Percentiles rank a stretch among this genome's conserved stretches.
Evolutionary conservation across 2,113 vertebrate genomes (phyloP).

Genomic region (Piaya cayana): DNA sequence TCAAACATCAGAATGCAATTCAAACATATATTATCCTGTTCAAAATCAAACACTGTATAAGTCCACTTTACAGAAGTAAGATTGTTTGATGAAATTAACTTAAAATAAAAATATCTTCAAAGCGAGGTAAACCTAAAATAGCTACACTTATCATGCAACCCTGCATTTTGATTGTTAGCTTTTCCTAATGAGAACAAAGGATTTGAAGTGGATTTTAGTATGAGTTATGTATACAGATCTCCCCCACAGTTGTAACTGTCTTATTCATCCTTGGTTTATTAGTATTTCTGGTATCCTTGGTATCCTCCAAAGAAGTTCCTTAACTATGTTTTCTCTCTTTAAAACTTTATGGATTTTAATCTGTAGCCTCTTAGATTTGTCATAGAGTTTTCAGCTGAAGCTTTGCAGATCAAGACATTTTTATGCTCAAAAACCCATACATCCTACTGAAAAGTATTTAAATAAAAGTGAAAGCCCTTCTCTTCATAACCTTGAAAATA

Average conservation of each 20-base stretch:
- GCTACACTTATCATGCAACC: neutral
- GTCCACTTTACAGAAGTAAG: neutral
- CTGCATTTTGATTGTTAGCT: neutral
- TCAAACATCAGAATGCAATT: neutral
- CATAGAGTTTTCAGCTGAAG: neutral
- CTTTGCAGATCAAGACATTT: neutral
- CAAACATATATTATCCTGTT: neutral
- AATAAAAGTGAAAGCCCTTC: neutral
- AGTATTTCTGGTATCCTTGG: neutral
- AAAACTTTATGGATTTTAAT: neutral
- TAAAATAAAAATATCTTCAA: neutral
- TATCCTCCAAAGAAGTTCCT: accelerated
- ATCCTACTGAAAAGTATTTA: neutral
- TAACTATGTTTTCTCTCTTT: neutral
- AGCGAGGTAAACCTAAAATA: neutral
- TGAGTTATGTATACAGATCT: neutral
- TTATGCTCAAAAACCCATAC: neutral
- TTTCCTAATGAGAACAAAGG: neutral
- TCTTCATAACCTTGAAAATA: neutral
- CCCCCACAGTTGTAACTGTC: neutral
- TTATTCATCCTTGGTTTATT: neutral
- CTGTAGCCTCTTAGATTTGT: neutral
- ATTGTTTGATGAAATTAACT: neutral
- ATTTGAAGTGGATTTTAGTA: neutral
- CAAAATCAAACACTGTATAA: neutral